A percentile compares a stretch with the other conserved stretches of the same genome.
Conservation (phyloP, 2,888 invertebrate species). For the Ophion obscuratus region DNA sequence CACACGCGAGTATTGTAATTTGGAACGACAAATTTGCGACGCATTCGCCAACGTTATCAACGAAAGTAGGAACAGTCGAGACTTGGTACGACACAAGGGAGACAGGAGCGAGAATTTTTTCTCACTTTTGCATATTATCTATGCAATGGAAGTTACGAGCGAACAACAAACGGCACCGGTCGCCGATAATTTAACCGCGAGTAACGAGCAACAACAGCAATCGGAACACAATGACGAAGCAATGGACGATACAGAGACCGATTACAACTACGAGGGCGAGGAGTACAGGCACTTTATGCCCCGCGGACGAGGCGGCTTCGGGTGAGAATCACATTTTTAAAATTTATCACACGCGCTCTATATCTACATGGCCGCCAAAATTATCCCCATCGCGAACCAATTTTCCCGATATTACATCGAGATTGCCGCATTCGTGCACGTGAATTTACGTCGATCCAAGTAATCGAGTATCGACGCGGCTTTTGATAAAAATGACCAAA, state of each 20-base stretch:
- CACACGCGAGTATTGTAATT: slow-evolving; percentile 30
- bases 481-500: slow-evolving; percentile 8
- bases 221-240: slow-evolving; percentile 79
- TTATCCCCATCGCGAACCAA: neutral
- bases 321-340: slow-evolving; percentile 78
- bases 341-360: too few relatives aligned
- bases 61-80: neutral
- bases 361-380: neutral
- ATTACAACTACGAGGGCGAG: slow-evolving; percentile 83
- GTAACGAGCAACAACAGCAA: slow-evolving; percentile 66
- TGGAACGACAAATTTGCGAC: slow-evolving; percentile 6
- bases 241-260: slow-evolving; percentile 80
- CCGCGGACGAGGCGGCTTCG: slow-evolving; percentile 85
- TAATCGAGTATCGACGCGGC: neutral
- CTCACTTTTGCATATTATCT: slow-evolving; percentile 13
- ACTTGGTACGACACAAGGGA: slow-evolving; percentile 6
- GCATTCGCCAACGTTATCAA: neutral
- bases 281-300: slow-evolving; percentile 85
- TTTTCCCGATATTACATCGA: neutral
- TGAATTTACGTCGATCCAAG: neutral
- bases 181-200: slow-evolving; percentile 40
- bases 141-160: slow-evolving; percentile 64
- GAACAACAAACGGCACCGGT: slow-evolving; percentile 73
- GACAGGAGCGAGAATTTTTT: slow-evolving; percentile 27
- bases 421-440: neutral